Base-by-base conservation (phyloP, 1,140 invertebrate species). In the Lepidurus couesii region DNA sequence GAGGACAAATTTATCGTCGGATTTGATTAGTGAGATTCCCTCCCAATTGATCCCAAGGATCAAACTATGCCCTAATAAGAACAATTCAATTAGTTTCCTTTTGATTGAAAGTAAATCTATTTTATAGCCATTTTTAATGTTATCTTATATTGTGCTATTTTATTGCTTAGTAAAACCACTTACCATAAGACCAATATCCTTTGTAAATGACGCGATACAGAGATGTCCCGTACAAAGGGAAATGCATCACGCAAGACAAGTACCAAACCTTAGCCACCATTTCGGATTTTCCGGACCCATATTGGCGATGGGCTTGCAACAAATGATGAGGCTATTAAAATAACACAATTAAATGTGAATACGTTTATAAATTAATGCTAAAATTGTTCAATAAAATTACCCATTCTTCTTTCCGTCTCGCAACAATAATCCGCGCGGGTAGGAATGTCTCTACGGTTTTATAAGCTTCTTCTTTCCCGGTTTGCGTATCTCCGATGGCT, bases 231-330 rank as follows among this genome's bases (percentile, higher is more conserved):
- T 98, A 98, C 1, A 98, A 87, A 0, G 96, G 95, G 85, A 97
- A 98, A 85, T 98, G 96, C 94, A 97, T 98, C 1, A 98, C 96
- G 83, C 95, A 97, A 0, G 95, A 96, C 74, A 98, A 86, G 84
- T 98, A 98, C 81, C 97, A 89, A 9, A 96, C 95, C 86, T 97
- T 97, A 1, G 95, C 94, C 4, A 95, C 94, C 42, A 97, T 84
- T 83, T 97, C 95, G 7, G 93, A 91, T 81, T 96, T 92, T 0
- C 94, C 95, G 5, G 92, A 91, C 44, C 96, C 96, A 83, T 97
- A 98, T 84, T 95, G 93, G 26, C 90, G 88, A 85, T 95, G 93
- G 1, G 93, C 93, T 86, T 95, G 92, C 7, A 92, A 91, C 75
- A 95, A 88, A 81, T 65, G 53, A 65, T 65, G 53, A 65, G 16